A percentile compares a stretch with the other conserved stretches of the same genome.
phyloP scores from a whole-genome alignment of 2,888 invertebrate genomes.

The Sepiola atlantica region DNA sequence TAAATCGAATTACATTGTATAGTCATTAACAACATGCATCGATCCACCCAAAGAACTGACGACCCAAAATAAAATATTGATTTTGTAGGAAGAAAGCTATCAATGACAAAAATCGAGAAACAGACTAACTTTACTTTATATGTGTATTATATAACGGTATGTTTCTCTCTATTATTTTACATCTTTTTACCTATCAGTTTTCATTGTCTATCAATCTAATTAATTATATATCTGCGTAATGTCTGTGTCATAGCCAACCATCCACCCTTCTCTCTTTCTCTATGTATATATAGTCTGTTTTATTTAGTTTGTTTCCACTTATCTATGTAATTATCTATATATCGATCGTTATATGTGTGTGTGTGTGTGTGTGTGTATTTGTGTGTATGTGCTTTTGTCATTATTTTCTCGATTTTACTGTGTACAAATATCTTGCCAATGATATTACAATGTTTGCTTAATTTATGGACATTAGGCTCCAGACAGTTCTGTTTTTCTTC shows the following conservation, averaged over 20 bases:
- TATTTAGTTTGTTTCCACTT: not conserved
- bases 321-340: not conserved
- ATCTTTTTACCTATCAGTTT: too few species aligned
- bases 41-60: too few species aligned
- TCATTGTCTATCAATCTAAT: not conserved
- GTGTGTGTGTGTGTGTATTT: too few species aligned
- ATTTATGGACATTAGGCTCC: conserved; percentile 10
- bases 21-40: too few species aligned
- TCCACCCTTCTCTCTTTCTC: not conserved
- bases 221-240: too few species aligned
- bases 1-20: too few species aligned
- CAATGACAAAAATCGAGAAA: too few species aligned
- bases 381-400: not conserved
- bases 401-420: not conserved
- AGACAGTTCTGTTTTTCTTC: not conserved
- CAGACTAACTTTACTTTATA: too few species aligned
- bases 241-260: not conserved
- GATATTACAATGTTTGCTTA: conserved; percentile 21
- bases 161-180: too few species aligned
- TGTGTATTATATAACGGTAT: too few species aligned
- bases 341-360: not conserved
- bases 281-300: not conserved
- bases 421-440: conserved; percentile 32
- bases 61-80: too few species aligned
- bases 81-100: too few species aligned